Conservation (phyloP, 2,113 vertebrate species). For the Istiophorus platypterus region DNA sequence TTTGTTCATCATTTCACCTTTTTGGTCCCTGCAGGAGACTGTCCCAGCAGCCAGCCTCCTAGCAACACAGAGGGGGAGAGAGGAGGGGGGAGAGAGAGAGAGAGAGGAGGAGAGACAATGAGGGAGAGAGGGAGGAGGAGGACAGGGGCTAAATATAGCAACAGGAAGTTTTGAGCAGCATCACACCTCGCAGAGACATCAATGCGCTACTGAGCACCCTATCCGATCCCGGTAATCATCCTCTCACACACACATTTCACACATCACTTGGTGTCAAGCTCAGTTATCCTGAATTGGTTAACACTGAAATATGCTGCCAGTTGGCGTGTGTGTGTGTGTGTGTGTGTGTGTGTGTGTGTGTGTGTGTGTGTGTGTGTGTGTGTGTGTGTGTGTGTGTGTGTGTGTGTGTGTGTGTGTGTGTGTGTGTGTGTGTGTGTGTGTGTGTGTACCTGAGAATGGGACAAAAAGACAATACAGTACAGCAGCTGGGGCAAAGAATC, state of each 20-base stretch:
- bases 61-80: conserved; percentile 68
- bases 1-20: conserved; percentile 49
- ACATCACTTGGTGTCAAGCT: conserved; percentile 30
- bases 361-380: neutral
- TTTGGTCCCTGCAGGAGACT: conserved; percentile 55
- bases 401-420: neutral
- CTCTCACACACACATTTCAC: conserved; percentile 24
- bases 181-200: conserved; percentile 69
- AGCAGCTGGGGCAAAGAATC: conserved; percentile 31
- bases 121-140: conserved; percentile 43
- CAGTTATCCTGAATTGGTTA: conserved; percentile 36
- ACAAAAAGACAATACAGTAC: neutral
- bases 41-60: conserved; percentile 70
- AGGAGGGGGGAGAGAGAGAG: conserved; percentile 30
- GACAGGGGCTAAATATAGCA: conserved; percentile 77
- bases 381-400: neutral
- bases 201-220: conserved; percentile 51
- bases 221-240: conserved; percentile 41
- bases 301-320: conserved; percentile 32
- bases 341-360: neutral
- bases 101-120: neutral
- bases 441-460: neutral
- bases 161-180: conserved; percentile 66
- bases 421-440: neutral
- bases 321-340: conserved; percentile 3